Evolutionary conservation across 1,140 invertebrate genomes (phyloP), one percentile per base, ranked within the genome.

Genomic region (Adoxophyes honmai): DNA sequence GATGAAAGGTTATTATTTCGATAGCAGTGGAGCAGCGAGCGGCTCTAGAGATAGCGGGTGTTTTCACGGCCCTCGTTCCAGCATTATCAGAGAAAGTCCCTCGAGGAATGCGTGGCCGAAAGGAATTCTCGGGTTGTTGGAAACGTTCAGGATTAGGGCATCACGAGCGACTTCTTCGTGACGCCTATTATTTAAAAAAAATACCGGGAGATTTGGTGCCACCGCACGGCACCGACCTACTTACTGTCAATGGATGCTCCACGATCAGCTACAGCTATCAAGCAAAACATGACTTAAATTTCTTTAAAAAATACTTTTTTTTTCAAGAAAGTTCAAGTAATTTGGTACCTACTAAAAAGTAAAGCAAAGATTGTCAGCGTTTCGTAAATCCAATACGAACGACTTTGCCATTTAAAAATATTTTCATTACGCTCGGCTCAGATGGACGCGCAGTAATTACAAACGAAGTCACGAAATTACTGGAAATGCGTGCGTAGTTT

Each of bases 11-110:
- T 81, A 83, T 86, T 86, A 87, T 78, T 81, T 70, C 60, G 80
- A 81, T 82, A 37, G n/a, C 10, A 21, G n/a, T 33, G 42, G n/a
- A n/a, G n/a, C 21, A 81, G 63, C 48, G 60, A 70, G 66, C 68
- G 64, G 55, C 64, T 11, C 21, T 48, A 13, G 10, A 48, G 42
- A 44, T 44, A 44, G 39, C 39, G 39, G 39, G 42, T 28, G 21
- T 21, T 48, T 48, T 48, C 42, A 48, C 42, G 42, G 42, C 13
- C 59, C 64, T 64, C 67, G 58, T 64, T 65, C 70, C 66, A 75
- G 62, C 56, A 70, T 77, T 84, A 85, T 84, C 76, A 82, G 75
- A 71, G 84, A 83, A 83, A 86, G 76, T 79, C 73, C 70, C 64
- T 62, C 69, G 73, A 70, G 68, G 73, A 75, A 73, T 77, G 66